Conservation (phyloP, 2,113 vertebrate species). For the Gobius niger region DNA sequence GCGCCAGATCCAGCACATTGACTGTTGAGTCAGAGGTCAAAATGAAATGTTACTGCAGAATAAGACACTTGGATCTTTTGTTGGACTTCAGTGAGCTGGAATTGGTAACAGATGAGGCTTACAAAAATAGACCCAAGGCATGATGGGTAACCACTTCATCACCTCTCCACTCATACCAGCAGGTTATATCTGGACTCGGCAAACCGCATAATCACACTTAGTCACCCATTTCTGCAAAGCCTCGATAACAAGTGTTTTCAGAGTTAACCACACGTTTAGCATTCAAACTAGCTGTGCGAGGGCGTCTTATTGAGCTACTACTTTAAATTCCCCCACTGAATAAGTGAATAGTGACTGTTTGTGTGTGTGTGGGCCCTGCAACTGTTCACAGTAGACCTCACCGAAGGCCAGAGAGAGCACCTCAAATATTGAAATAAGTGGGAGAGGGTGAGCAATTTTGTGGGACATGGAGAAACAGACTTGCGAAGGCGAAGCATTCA, state of each 20-base stretch:
- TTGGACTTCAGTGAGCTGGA: not conserved
- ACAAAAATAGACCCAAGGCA: not conserved
- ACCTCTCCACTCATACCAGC: conserved; percentile 4
- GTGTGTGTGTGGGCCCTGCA: too few relatives aligned
- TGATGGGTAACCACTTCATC: conserved; percentile 9
- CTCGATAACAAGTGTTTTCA: not conserved
- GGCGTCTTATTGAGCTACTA: too few relatives aligned
- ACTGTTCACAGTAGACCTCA: too few relatives aligned
- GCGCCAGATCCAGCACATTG: conserved; percentile 8
- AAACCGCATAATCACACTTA: not conserved
- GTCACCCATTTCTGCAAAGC: not conserved
- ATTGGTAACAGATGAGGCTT: conserved; percentile 4
- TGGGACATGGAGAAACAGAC: too few relatives aligned
- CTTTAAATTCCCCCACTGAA: too few relatives aligned
- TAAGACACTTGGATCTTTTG: not conserved
- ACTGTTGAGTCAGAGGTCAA: conserved; percentile 6
- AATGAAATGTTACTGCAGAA: not conserved
- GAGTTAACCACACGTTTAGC: too few relatives aligned
- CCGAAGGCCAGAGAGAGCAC: too few relatives aligned
- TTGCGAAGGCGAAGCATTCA: too few relatives aligned
- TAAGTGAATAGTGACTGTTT: too few relatives aligned
- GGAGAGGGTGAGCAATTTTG: too few relatives aligned
- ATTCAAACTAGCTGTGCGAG: too few relatives aligned
- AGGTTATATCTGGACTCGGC: conserved; percentile 6
- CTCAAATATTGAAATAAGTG: too few relatives aligned